Conservation (phyloP, 1,140 invertebrate genomes). For the Macrobrachium nipponense region DNA sequence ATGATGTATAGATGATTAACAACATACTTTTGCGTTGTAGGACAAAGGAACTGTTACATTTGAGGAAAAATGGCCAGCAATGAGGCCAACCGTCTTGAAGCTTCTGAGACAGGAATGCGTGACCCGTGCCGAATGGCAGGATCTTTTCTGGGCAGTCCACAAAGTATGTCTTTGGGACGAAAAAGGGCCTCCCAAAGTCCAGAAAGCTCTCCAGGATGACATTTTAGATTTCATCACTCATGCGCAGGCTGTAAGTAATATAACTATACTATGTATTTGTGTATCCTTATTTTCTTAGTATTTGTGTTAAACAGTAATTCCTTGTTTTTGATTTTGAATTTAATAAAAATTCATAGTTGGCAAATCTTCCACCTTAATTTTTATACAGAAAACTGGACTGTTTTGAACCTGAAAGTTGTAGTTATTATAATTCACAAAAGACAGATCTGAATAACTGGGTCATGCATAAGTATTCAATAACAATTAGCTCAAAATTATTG, state of each 20-base stretch:
- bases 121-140: constrained; percentile 95
- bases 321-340: no score
- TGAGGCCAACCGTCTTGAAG: constrained; percentile 93
- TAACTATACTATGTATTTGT: background rate
- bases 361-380: no score
- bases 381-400: no score
- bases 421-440: no score
- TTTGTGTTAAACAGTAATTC: no score
- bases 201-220: constrained; percentile 89
- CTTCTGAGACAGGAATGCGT: constrained; percentile 92
- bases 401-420: no score
- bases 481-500: no score
- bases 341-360: no score
- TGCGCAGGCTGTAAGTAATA: constrained; percentile 77
- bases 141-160: constrained; percentile 95
- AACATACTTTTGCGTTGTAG: constrained; percentile 10
- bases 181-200: constrained; percentile 81
- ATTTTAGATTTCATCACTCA: constrained; percentile 95
- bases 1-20: no score
- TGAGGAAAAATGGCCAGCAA: constrained; percentile 91
- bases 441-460: no score
- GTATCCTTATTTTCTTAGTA: no score
- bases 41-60: constrained; percentile 64
- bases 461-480: no score
- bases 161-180: constrained; percentile 96